Evolutionary conservation across 2,113 vertebrate genomes (phyloP).

Genomic region (Chlorodrepanis virens): DNA sequence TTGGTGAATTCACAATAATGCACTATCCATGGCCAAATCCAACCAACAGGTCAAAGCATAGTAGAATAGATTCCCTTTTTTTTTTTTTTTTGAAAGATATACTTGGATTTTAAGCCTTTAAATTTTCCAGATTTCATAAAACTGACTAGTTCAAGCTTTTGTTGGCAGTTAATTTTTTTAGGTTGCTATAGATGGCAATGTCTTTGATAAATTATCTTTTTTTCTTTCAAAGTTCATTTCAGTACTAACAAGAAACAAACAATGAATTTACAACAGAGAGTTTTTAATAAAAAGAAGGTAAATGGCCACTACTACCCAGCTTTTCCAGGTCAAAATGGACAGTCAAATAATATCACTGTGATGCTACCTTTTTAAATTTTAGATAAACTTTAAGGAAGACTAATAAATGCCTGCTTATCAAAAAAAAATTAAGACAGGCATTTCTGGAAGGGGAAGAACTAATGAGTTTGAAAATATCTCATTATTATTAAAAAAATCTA

Average conservation of each 20-base stretch:
- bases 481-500: background rate
- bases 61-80: background rate
- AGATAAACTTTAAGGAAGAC: background rate
- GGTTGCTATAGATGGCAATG: background rate
- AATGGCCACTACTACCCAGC: background rate
- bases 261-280: background rate
- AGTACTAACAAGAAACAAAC: background rate
- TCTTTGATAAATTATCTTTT: background rate
- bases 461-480: background rate
- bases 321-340: background rate
- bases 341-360: background rate
- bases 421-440: background rate
- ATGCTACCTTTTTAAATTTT: background rate
- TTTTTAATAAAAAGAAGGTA: background rate
- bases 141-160: background rate
- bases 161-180: background rate
- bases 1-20: background rate
- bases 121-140: background rate
- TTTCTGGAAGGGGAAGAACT: background rate
- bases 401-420: background rate
- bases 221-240: background rate
- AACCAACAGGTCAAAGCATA: background rate
- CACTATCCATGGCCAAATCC: background rate
- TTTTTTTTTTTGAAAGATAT: background rate
- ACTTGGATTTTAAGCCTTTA: background rate